Evolutionary conservation across 2,797 vertebrate genomes (phyloP).

Genomic region (Periparus ater): DNA sequence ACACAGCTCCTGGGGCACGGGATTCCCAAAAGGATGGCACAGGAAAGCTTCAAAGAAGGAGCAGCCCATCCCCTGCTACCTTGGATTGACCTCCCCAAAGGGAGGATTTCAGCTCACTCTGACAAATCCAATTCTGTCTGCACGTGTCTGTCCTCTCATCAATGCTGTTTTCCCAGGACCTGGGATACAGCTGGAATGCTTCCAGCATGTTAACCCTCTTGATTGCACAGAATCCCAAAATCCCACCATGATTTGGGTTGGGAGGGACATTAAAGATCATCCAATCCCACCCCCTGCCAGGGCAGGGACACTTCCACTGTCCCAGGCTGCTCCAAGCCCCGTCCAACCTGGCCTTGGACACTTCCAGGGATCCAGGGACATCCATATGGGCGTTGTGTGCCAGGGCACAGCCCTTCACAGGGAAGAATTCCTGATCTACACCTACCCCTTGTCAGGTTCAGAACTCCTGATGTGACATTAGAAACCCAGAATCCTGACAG

Average conservation of each 20-base stretch:
- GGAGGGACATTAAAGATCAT: fast-evolving
- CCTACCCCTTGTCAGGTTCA: not conserved
- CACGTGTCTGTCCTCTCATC: not conserved
- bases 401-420: not conserved
- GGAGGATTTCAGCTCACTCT: not conserved
- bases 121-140: not conserved
- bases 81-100: not conserved
- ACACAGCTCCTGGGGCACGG: not conserved
- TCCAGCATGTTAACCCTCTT: not conserved
- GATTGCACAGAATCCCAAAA: not conserved
- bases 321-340: fast-evolving
- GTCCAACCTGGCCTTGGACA: not conserved
- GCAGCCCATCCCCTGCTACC: not conserved
- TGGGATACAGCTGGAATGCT: not conserved
- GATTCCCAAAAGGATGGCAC: fast-evolving
- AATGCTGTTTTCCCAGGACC: not conserved
- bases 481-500: not conserved
- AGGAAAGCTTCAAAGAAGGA: not conserved
- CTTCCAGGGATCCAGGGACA: not conserved
- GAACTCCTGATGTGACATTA: not conserved
- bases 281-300: not conserved
- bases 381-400: not conserved
- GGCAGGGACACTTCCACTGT: not conserved
- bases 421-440: not conserved
- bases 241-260: not conserved